Evolutionary conservation across 2,888 invertebrate species (phyloP), one percentile per base, ranked within the genome.

Genomic region (Cerceris rybyensis): DNA sequence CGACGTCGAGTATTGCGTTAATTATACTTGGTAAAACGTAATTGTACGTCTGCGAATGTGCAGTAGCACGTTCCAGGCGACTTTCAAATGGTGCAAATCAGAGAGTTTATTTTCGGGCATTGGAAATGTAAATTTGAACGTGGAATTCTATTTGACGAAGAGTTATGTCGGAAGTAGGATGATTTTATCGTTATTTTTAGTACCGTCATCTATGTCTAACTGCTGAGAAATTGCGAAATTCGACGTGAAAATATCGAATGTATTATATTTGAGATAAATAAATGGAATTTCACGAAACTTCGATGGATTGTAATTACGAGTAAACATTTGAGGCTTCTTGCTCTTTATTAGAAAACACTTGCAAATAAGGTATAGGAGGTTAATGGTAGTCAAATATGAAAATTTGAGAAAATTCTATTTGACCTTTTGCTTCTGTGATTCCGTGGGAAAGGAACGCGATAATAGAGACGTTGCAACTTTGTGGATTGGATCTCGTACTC

Each of bases 331-430:
- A 14, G 16, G 54, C 16, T 70, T 16, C 54, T 58, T 16, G 59
- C 59, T 52, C 52, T 28, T 70, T 39, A 55, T 70, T 70, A 70
- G 61, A 28, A 70, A 49, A 14, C 42, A 41, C 46, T 17, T 63
- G 46, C 49, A 39, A 39, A 43, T 6, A 57, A 49, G 49, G 28
- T 6, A 59, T 42, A 4, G 41, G 41, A 59, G 41, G 71, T 66
- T 72, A 72, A 72, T 72, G 65, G 60, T 52, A 60, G 71, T 28
- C 66, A 72, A 66, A 72, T 13, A 59, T 17, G 52, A 9, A 55
- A 16, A 59, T 72, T 59, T 65, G n/a, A 16, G 71, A 4, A 60
- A 42, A 68, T 61, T 28, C 50, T 69, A 17, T 52, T 60, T 61
- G 14, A 60, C 17, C 17, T 54, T 61, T 69, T 69, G n/a, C n/a